A percentile compares a stretch with the other conserved stretches of the same genome.
These are phyloP conservation scores for Apodemus sylvaticus DNA, from an alignment of 2,113 vertebrate species.

Conservation along the genomic window DNA sequence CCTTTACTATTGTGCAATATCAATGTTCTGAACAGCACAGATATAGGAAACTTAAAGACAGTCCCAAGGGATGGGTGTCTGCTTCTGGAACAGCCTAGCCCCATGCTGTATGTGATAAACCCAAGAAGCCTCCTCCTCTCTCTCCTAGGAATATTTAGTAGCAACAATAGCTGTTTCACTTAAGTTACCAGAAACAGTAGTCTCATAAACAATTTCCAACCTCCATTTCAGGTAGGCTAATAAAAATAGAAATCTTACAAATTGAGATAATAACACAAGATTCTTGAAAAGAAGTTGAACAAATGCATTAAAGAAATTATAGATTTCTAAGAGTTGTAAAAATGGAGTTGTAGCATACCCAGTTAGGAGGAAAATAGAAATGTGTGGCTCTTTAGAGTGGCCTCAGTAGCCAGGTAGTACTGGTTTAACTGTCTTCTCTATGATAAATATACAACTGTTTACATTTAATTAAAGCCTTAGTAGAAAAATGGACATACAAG, in stretches of 20 bases:
- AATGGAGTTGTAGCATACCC: background rate
- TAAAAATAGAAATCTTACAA: constrained; percentile 43
- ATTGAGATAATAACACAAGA: constrained; percentile 46
- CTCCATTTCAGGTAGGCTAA: constrained; percentile 33
- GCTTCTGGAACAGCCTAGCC: constrained; percentile 41
- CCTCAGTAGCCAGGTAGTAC: background rate
- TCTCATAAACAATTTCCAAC: constrained; percentile 9
- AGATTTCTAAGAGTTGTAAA: constrained; percentile 5
- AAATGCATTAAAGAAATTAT: constrained; percentile 10
- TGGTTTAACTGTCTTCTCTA: background rate
- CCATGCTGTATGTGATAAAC: background rate
- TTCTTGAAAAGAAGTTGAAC: constrained; percentile 44
- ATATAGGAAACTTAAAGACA: constrained; percentile 61
- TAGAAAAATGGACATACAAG: background rate
- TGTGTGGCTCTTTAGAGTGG: background rate
- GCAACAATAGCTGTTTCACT: constrained; percentile 43
- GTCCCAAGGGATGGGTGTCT: constrained; percentile 41
- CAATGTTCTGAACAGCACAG: constrained; percentile 64
- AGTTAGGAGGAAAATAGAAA: background rate
- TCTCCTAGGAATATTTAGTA: constrained; percentile 43
- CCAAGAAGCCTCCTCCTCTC: background rate
- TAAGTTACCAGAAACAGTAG: constrained; percentile 40
- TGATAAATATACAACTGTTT: background rate
- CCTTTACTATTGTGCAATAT: background rate
- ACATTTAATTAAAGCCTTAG: background rate